Evolutionary conservation across 2,888 invertebrate species (phyloP), one percentile per base, ranked within the genome.

Genomic region (Anaspis maculata): DNA sequence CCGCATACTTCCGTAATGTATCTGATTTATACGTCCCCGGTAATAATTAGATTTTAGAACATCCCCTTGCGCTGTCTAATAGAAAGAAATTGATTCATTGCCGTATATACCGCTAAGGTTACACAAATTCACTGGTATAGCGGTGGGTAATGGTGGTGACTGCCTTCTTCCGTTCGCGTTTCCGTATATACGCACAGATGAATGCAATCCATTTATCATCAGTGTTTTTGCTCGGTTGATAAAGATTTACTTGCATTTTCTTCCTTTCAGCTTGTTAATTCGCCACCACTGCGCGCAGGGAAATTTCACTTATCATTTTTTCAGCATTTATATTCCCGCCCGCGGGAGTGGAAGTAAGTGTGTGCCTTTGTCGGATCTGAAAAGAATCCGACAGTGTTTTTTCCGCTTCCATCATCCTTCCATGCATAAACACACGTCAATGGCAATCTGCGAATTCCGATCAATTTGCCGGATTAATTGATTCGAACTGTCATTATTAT

Each of bases 191-290:
- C 54, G 45, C 51, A 9, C 24, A 10, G 24, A 24, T 57, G 56
- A 60, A 62, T 58, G 55, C 55, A 54, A 52, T 47, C 59, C 60
- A 64, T 64, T 62, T 61, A 64, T 64, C 63, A 64, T 59, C 53
- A 34, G 45, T 49, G 52, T 55, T 58, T 59, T 54, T n/a, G n/a
- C n/a, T 60, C 51, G 60, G 61, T 61, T 64, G 63, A 64, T 64
- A 64, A 64, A 64, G 63, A 62, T 64, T 64, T 62, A 61, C 55
- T 56, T 57, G 51, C 56, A 48, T 59, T 61, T 61, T 59, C 57
- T 59, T 57, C 56, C 53, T 54, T 60, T 56, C 39, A 36, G 48
- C 49, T 48, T 44, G 54, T 54, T 60, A 59, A 59, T 58, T 57
- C 53, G n/a, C n/a, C n/a, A n/a, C n/a, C n/a, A n/a, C n/a, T n/a